phyloP scores from a whole-genome alignment of 2,888 invertebrate species.

The Abscondita cerata region DNA sequence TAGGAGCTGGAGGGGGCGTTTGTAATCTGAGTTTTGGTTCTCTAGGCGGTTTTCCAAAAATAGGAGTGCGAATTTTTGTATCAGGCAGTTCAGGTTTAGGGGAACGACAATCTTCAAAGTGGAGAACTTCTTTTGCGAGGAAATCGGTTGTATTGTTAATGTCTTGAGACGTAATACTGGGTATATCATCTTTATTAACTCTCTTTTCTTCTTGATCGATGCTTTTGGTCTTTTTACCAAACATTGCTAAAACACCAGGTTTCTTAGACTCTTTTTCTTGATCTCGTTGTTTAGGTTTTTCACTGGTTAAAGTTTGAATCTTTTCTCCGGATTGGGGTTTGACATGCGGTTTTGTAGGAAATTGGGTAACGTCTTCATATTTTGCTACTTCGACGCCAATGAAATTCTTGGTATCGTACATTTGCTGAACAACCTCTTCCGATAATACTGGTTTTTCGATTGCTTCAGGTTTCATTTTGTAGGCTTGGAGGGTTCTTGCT shows the following conservation, averaged over 20 bases:
- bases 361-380: constrained; percentile 25
- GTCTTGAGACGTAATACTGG: constrained; percentile 16
- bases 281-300: neutral
- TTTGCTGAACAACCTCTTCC: constrained; percentile 34
- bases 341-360: neutral
- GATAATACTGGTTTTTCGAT: neutral
- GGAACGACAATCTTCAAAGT: constrained; percentile 31
- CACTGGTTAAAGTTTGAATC: neutral
- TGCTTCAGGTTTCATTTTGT: neutral
- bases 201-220: constrained; percentile 31
- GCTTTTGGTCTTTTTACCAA: constrained; percentile 40
- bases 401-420: constrained; percentile 39
- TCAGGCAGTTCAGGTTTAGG: constrained; percentile 8
- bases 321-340: neutral
- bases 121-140: constrained; percentile 36
- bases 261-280: constrained; percentile 2
- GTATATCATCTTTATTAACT: neutral
- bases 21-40: neutral
- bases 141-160: constrained; percentile 39
- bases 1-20: neutral
- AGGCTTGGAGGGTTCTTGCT: constrained; percentile 2
- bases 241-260: constrained; percentile 30
- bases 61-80: neutral
- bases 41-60: constrained; percentile 5
- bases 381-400: constrained; percentile 23